Conservation (phyloP, 2,113 vertebrate genomes). For the Petaurus breviceps region DNA sequence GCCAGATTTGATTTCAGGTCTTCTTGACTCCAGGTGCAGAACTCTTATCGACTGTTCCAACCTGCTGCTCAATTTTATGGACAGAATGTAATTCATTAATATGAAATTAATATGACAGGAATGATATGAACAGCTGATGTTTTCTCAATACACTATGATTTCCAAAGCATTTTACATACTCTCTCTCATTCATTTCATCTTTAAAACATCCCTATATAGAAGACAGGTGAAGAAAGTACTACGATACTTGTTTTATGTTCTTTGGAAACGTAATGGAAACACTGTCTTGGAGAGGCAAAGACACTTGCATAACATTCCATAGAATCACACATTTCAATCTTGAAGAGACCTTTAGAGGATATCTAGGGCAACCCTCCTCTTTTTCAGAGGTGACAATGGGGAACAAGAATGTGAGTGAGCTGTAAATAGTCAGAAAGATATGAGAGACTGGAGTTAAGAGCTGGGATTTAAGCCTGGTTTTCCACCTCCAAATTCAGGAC, state of each 20-base stretch:
- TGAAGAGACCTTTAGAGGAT: not conserved
- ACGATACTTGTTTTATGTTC: not conserved
- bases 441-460: not conserved
- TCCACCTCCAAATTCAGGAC: too few relatives aligned
- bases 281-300: not conserved
- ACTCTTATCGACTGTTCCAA: not conserved
- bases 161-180: not conserved
- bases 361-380: too few relatives aligned
- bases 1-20: too few relatives aligned
- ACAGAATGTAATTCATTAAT: not conserved
- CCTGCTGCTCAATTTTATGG: not conserved
- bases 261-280: too few relatives aligned
- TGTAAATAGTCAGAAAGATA: not conserved
- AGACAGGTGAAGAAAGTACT: not conserved
- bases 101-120: not conserved
- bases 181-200: not conserved
- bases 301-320: not conserved
- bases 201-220: not conserved
- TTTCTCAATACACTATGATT: not conserved
- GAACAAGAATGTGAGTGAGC: not conserved
- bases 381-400: not conserved
- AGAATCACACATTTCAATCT: not conserved
- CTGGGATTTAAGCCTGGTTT: not conserved
- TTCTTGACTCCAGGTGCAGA: too few relatives aligned
- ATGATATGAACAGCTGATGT: not conserved